A percentile compares a stretch with the other conserved stretches of the same genome.
Evolutionary conservation across 2,888 invertebrate genomes (phyloP).

Genomic region (Morpho deidamia): DNA sequence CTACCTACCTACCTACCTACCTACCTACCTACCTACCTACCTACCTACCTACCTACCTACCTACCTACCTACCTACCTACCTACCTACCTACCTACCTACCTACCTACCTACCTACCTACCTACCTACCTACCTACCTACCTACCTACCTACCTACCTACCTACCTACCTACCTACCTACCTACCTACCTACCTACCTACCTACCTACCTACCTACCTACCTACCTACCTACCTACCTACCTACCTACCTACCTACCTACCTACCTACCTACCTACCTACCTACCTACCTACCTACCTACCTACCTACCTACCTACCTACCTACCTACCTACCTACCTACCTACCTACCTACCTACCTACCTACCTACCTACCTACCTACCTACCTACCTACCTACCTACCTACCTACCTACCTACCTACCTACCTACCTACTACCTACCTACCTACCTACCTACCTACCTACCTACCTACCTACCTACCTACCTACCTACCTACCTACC

Average conservation of each 20-base stretch:
- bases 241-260: slow-evolving; percentile 26
- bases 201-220: slow-evolving; percentile 22
- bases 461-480: too few relatives aligned
- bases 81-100: not conserved
- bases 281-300: slow-evolving; percentile 19
- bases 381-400: slow-evolving; percentile 24
- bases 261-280: slow-evolving; percentile 20
- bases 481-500: too few relatives aligned
- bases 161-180: slow-evolving; percentile 7
- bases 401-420: not conserved
- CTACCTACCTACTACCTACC: not conserved
- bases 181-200: slow-evolving; percentile 5
- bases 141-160: not conserved
- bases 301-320: slow-evolving; percentile 3
- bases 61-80: slow-evolving; percentile 14
- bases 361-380: slow-evolving; percentile 24
- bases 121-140: too few relatives aligned
- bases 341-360: slow-evolving; percentile 23
- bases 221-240: slow-evolving; percentile 25
- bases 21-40: slow-evolving; percentile 13
- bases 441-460: slow-evolving; percentile 27
- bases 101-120: slow-evolving; percentile 3
- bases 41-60: slow-evolving; percentile 12
- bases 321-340: not conserved
- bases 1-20: slow-evolving; percentile 15